A percentile compares a stretch with the other conserved stretches of the same genome.
Conservation (phyloP, 2,797 vertebrate species). For the Pseudochirops corinnae region DNA sequence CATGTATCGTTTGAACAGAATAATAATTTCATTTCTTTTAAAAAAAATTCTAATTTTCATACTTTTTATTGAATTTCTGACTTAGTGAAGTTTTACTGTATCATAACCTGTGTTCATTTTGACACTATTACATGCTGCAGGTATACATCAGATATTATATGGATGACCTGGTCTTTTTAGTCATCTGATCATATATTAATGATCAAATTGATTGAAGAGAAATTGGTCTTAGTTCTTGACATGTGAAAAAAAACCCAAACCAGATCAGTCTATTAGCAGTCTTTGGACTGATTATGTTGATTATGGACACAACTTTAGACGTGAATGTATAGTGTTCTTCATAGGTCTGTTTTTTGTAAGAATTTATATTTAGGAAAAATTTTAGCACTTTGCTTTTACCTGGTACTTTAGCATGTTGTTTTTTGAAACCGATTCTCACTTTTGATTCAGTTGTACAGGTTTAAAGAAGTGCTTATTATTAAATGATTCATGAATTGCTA, state of each 20-base stretch:
- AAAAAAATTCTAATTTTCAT: slow-evolving; percentile 55
- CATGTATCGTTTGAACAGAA: slow-evolving; percentile 63
- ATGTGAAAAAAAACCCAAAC: slow-evolving; percentile 20
- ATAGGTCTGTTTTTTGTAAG: slow-evolving; percentile 52
- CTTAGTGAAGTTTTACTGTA: slow-evolving; percentile 28
- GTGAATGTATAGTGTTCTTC: slow-evolving; percentile 34
- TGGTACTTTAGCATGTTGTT: slow-evolving; percentile 55
- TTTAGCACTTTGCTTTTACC: slow-evolving; percentile 46
- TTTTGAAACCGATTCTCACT: slow-evolving; percentile 55
- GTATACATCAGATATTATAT: slow-evolving; percentile 30
- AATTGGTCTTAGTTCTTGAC: slow-evolving; percentile 53
- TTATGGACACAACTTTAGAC: slow-evolving; percentile 44
- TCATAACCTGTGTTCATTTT: slow-evolving; percentile 61
- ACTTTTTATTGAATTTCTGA: slow-evolving; percentile 46
- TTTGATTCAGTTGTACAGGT: slow-evolving; percentile 58
- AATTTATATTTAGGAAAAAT: slow-evolving; percentile 48
- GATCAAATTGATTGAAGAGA: slow-evolving; percentile 59
- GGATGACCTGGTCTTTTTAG: slow-evolving; percentile 35
- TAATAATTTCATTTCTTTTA: slow-evolving; percentile 60
- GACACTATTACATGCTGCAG: slow-evolving; percentile 23
- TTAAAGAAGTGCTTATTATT: slow-evolving; percentile 63
- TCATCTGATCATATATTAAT: slow-evolving; percentile 54
- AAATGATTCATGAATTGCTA: slow-evolving; percentile 73
- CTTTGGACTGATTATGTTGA: not conserved
- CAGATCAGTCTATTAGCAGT: not conserved